These are phyloP conservation scores for Sandelia bainsii DNA, from an alignment of 2,797 vertebrate species.

Conservation along the genomic window DNA sequence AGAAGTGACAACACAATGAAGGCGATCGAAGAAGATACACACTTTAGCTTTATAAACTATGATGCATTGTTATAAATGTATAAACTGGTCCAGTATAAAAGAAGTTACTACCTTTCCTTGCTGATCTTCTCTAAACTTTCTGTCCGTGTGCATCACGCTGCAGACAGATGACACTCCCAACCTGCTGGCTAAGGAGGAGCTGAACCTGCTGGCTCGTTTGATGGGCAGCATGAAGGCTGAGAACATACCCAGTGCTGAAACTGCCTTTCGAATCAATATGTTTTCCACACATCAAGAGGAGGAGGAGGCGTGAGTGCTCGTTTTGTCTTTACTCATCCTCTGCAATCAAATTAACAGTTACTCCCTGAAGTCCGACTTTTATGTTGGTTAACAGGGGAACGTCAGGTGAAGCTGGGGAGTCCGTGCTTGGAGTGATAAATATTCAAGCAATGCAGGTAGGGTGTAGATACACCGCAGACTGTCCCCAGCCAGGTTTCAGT, in stretches of 20 bases:
- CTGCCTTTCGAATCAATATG: constrained; percentile 87
- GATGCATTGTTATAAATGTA: too few species aligned
- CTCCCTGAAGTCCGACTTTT: background rate
- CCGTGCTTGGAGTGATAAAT: constrained; percentile 85
- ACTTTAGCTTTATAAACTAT: too few species aligned
- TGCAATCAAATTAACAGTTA: background rate
- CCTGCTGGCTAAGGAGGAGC: constrained; percentile 93
- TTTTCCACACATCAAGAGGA: constrained; percentile 89
- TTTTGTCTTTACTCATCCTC: constrained; percentile 3
- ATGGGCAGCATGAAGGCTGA: constrained; percentile 89
- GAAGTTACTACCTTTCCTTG: too few species aligned
- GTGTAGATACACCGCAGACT: background rate
- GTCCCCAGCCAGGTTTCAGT: too few species aligned
- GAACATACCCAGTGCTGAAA: constrained; percentile 69
- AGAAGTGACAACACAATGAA: too few species aligned
- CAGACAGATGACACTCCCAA: constrained; percentile 87
- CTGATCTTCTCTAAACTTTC: background rate
- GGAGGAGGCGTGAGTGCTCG: constrained; percentile 85
- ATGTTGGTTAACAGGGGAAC: constrained; percentile 77
- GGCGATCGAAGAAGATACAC: too few species aligned
- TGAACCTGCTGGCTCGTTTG: constrained; percentile 92
- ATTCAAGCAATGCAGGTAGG: constrained; percentile 90
- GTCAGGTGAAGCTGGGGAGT: constrained; percentile 77
- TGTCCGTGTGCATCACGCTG: background rate
- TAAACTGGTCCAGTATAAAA: too few species aligned